Conservation (phyloP, 2,888 invertebrate species). For the Scrobipalpa costella region DNA sequence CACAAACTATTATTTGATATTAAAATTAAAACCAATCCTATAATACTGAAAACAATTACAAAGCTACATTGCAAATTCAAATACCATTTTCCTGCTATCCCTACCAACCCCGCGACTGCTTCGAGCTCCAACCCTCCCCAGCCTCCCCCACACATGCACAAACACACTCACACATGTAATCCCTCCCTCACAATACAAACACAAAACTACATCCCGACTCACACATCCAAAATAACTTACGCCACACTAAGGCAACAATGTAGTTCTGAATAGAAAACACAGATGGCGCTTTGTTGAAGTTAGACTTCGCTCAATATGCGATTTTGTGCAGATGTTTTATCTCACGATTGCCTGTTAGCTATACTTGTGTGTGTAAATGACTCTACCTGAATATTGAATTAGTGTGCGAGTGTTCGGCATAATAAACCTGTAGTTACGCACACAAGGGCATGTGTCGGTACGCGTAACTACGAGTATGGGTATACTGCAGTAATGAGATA, state of each 20-base stretch:
- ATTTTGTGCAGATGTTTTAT: not conserved
- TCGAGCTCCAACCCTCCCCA: conserved; percentile 67
- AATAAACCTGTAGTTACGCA: no score
- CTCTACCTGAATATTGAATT: no score
- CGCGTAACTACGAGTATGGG: no score
- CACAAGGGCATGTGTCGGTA: no score
- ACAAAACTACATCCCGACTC: conserved; percentile 17
- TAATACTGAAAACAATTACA: no score
- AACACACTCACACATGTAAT: conserved; percentile 34
- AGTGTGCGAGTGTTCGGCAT: no score
- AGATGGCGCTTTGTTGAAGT: conserved; percentile 44
- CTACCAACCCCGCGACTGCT: conserved; percentile 53
- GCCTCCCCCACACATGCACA: conserved; percentile 24
- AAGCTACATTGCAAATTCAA: no score
- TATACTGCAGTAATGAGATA: no score
- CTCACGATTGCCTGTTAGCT: no score
- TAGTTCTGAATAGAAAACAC: conserved; percentile 43
- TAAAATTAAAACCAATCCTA: no score
- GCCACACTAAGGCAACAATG: not conserved
- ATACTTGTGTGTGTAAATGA: no score
- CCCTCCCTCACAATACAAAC: conserved; percentile 3
- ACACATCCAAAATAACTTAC: conserved; percentile 2
- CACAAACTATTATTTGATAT: no score
- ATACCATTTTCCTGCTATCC: conserved; percentile 39
- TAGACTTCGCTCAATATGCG: conserved; percentile 5